Evolutionary conservation across 2,888 invertebrate species (phyloP).

Genomic region (Limnephilus rhombicus): DNA sequence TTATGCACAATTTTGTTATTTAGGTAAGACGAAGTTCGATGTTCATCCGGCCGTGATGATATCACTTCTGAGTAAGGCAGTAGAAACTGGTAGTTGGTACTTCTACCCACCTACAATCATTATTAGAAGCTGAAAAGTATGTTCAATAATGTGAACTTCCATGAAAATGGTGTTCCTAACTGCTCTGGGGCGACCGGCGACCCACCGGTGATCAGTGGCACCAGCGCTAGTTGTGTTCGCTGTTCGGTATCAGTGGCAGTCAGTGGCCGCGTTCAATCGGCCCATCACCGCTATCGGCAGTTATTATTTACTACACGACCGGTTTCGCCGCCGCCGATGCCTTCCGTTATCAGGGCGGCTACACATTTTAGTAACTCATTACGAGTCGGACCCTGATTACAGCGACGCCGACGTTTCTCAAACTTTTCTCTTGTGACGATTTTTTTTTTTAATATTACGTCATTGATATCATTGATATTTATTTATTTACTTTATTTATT

Average conservation of each 20-base stretch:
- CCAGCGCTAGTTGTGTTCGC: too few relatives aligned
- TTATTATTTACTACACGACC: constrained; percentile 44
- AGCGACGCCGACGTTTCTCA: not conserved
- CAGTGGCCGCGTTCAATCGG: constrained; percentile 14
- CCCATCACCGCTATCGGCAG: constrained; percentile 30
- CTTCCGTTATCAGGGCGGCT: constrained; percentile 58
- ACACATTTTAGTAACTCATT: constrained; percentile 63
- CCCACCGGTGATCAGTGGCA: not conserved
- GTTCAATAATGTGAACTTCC: not conserved
- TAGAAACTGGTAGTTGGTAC: not conserved
- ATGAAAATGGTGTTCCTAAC: not conserved
- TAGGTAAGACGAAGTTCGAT: not conserved
- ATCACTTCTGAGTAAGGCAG: not conserved
- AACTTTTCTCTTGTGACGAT: not conserved
- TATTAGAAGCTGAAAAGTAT: not conserved
- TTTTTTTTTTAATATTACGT: too few relatives aligned
- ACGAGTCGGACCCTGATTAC: constrained; percentile 42
- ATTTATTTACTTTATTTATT: too few relatives aligned
- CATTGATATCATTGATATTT: too few relatives aligned
- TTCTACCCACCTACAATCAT: not conserved
- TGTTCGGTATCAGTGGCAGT: not conserved
- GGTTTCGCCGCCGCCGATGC: constrained; percentile 31
- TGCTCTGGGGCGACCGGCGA: not conserved
- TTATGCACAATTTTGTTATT: not conserved
- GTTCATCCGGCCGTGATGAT: not conserved